Conservation (phyloP, 2,113 vertebrate genomes). For the Setophaga coronata region DNA sequence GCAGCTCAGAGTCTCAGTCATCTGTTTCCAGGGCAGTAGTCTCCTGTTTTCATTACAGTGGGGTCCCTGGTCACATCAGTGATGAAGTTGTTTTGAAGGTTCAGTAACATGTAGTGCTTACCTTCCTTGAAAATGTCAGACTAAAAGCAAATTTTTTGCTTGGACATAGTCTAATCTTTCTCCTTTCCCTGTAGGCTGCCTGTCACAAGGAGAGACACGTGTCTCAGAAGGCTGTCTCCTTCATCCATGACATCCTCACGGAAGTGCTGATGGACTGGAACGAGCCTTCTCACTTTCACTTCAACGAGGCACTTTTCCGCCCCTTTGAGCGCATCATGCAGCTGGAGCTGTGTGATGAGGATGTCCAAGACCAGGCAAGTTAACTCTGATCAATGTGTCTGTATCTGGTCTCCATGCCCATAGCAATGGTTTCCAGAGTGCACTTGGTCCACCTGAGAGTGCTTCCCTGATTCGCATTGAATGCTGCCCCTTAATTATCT, state of each 20-base stretch:
- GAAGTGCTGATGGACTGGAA: conserved; percentile 93
- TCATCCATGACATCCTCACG: conserved; percentile 94
- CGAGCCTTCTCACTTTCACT: conserved; percentile 92
- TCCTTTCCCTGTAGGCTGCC: conserved; percentile 77
- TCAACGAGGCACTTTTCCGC: conserved; percentile 93
- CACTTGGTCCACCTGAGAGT: not conserved
- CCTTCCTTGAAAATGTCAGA: not conserved
- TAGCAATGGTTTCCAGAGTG: not conserved
- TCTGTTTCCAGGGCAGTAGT: not conserved
- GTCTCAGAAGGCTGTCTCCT: conserved; percentile 96
- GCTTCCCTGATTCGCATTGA: not conserved
- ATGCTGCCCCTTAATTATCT: not conserved
- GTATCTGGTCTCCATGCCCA: not conserved
- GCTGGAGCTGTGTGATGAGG: conserved; percentile 95
- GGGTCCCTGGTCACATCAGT: not conserved
- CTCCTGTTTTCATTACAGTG: not conserved
- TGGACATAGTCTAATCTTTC: not conserved
- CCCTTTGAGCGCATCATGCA: conserved; percentile 98
- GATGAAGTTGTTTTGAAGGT: not conserved
- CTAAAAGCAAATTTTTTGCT: not conserved
- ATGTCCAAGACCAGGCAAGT: conserved; percentile 95
- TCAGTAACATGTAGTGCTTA: not conserved
- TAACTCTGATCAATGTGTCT: not conserved
- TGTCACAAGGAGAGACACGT: conserved; percentile 95
- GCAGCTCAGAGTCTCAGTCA: not conserved